Percentiles rank a stretch among this genome's conserved stretches.
phyloP scores from a whole-genome alignment of 2,888 invertebrate genomes.

The Flabesymbios commensalis region DNA sequence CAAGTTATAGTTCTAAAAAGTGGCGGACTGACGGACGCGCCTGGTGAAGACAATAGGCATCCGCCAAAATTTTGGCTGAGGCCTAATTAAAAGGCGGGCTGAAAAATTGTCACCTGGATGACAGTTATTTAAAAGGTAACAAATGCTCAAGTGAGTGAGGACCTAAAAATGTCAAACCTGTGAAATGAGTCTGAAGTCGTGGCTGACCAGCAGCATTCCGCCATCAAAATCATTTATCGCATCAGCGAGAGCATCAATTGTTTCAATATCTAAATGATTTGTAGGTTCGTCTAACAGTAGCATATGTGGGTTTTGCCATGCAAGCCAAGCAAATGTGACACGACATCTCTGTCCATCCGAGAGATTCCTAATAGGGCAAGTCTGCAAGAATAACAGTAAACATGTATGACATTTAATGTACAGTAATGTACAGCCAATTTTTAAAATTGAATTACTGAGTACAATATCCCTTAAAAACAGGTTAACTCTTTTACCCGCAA shows the following conservation, averaged over 20 bases:
- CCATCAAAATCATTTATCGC: constrained; percentile 99
- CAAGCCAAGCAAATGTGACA: constrained; percentile 97
- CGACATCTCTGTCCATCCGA: constrained; percentile 98
- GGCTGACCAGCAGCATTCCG: constrained; percentile 98
- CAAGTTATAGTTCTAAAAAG: too few species aligned
- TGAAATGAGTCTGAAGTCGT: constrained; percentile 98
- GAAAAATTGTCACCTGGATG: too few species aligned
- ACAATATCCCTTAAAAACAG: too few species aligned
- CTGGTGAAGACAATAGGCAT: too few species aligned
- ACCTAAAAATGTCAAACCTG: constrained; percentile 71
- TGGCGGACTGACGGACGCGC: too few species aligned
- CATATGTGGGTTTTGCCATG: constrained; percentile 96
- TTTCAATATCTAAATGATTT: constrained; percentile 66
- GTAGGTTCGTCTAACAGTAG: constrained; percentile 71
- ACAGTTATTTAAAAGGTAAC: too few species aligned
- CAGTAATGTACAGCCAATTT: too few species aligned
- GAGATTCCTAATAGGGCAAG: constrained; percentile 90
- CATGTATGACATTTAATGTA: too few species aligned
- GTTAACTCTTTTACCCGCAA: too few species aligned
- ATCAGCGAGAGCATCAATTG: constrained; percentile 96
- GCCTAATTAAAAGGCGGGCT: too few species aligned
- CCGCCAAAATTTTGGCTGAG: too few species aligned
- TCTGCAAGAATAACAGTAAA: constrained; percentile 66
- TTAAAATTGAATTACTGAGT: neutral
- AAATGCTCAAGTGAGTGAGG: too few species aligned